Base-by-base conservation (phyloP, 1,140 invertebrate species). In the Metaphire vulgaris region DNA sequence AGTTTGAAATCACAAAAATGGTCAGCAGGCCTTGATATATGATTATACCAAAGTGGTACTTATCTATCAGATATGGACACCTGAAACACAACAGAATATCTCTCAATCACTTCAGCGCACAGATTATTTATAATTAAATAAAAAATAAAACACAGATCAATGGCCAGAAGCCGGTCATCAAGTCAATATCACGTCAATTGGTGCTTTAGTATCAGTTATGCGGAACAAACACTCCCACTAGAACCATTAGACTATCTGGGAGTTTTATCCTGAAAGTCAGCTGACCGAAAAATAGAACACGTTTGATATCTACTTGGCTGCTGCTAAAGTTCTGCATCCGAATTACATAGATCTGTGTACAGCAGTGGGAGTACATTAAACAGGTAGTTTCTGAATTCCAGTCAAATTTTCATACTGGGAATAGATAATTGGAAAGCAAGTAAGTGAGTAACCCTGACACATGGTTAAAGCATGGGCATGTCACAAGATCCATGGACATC, bases 1-100 rank as follows among this genome's bases (percentile, higher is more conserved):
- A 97, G 90, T 99, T 99, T 84, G 96, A 93, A 86, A 99, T 88
- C 80, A 99, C 96, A 89, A 98, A 96, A 86, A 98, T 92, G 79
- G 96, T 95, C 80, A 99, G 91, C 80, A 98, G 90, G 79, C 92
- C 94, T 90, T 99, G 94, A 83, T 92, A 91, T 79, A 93, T 91
- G 80, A 94, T 93, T 79, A 99, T 92, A 90, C 92, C 95, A 89
- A 92, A 90, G 21, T 92, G 90, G 82, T 89, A 89, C 82, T 89
- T 88, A 77, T 92, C 87, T 86, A 93, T 93, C 87, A 93, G 93
- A 78, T 83, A 85, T 85, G 91, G 91, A 85, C 93, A 95, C 83
- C 95, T 97, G 88, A 67, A 90, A 90, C 82, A 81, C 83, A 83
- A 82, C 56, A 79, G 15, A 68, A 64, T 75, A 66, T 80, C 64